Base-by-base conservation (phyloP, 2,888 invertebrate genomes). In the Orthonevra nobilis region DNA sequence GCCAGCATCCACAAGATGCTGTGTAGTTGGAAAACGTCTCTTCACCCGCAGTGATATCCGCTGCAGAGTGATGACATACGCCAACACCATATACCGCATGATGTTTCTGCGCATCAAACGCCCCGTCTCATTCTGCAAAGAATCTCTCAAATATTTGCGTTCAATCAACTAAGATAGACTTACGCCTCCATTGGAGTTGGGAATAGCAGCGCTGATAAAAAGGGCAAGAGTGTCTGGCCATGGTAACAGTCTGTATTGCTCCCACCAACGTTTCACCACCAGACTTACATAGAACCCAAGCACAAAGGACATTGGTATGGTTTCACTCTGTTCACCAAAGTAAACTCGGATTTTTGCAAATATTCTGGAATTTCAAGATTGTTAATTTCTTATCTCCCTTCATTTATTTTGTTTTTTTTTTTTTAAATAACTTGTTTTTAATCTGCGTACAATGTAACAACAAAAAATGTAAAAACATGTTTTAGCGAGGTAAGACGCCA, bases 231-330 rank as follows among this genome's bases (percentile, higher is more conserved):
- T 96, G 90, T 97, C 97, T 0, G 97, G 97, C 96, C 97, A 97
- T 3, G 97, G 97, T 82, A 97, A 90, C 81, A 96, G 90, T 89
- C 94, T 94, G 90, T 97, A 97, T 88, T 97, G 97, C 86, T 96
- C 96, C 97, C 97, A 97, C 97, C 97, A 97, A 84, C 97, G 91
- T 86, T 95, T 94, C 83, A 97, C 96, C 56, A 97, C 94, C 84
- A 97, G 91, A 85, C 94, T 95, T 82, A 97, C 97, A 90, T 97
- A 97, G 91, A 98, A 97, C 69, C 97, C 97, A 83, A 98, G 92
- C 60, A 97, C 96, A 90, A 98, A 97, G 23, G 97, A 96, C 93
- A 98, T 95, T 32, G 97, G 97, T 86, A 97, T 96, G 73, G 95
- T 94, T 87, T 95, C 96, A 86, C 94, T 94, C 89, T 96, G 96